phyloP scores from a whole-genome alignment of 2,113 vertebrate genomes.

The Burhinus bistriatus region DNA sequence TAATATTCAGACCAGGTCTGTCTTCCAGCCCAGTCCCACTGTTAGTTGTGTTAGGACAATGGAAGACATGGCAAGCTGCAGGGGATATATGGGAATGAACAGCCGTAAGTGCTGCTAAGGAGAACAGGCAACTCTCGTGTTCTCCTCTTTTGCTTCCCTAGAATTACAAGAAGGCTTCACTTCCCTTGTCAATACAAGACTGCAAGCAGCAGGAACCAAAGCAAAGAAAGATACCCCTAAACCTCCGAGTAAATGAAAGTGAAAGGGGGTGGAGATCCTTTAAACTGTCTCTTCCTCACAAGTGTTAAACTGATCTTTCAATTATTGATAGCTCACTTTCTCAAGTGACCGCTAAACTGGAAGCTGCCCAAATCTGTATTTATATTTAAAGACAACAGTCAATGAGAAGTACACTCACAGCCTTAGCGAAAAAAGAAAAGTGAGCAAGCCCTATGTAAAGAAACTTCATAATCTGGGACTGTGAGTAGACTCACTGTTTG shows the following conservation, averaged over 20 bases:
- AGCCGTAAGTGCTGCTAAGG: not conserved
- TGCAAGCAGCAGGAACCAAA: not conserved
- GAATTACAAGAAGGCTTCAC: not conserved
- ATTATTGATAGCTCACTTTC: not conserved
- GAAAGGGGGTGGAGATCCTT: not conserved
- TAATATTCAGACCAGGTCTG: not conserved
- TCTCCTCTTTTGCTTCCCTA: not conserved
- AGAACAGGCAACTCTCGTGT: not conserved
- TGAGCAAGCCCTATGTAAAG: not conserved
- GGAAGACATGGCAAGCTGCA: not conserved
- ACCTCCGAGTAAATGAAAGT: not conserved
- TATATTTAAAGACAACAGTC: not conserved
- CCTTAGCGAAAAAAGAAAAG: not conserved
- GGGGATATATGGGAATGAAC: not conserved
- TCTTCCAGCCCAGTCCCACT: not conserved
- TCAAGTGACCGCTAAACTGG: not conserved
- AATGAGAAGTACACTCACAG: not conserved
- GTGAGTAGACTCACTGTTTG: not conserved
- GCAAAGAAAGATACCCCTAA: not conserved
- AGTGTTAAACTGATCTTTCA: not conserved
- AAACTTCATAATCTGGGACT: not conserved
- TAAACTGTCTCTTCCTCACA: not conserved
- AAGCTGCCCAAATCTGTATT: not conserved
- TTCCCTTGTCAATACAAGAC: not conserved
- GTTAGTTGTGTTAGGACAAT: accelerated